phyloP scores from a whole-genome alignment of 35 echinoderm and acorn worm genomes.

The Patiria miniata region DNA sequence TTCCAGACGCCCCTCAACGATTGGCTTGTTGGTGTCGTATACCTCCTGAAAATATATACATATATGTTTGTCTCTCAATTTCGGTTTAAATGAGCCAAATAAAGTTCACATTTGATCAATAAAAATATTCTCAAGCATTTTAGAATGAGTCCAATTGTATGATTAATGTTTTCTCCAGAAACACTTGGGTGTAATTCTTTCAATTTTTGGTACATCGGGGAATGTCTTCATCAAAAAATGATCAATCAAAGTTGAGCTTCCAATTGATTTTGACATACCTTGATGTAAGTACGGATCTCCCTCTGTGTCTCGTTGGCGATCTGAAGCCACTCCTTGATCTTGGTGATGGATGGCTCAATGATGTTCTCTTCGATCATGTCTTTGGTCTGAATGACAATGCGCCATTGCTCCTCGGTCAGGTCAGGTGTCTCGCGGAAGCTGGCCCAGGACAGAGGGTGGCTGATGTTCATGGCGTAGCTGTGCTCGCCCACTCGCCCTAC shows the following conservation, averaged over 20 bases:
- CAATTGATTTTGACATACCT: neutral
- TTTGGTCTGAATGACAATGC: slow-evolving; percentile 37
- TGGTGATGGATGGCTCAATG: slow-evolving; percentile 18
- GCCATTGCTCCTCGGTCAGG: slow-evolving; percentile 70
- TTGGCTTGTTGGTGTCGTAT: slow-evolving; percentile 48
- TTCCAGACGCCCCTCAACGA: slow-evolving; percentile 22
- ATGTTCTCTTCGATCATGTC: neutral
- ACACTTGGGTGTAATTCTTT: no score
- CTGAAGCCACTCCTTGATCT: slow-evolving; percentile 38
- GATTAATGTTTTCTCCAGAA: no score
- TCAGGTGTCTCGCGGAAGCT: slow-evolving; percentile 79
- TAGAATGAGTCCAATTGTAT: no score
- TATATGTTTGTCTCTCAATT: neutral
- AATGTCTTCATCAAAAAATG: no score
- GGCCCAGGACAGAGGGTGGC: slow-evolving; percentile 88
- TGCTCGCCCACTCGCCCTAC: slow-evolving; percentile 61
- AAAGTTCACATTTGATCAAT: no score
- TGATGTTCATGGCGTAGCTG: slow-evolving; percentile 92
- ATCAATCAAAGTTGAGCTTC: no score
- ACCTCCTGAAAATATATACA: neutral
- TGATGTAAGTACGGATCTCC: slow-evolving; percentile 2
- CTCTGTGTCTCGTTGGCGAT: slow-evolving; percentile 7
- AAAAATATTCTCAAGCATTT: no score
- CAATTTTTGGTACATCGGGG: no score
- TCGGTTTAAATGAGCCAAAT: no score